phyloP scores from a whole-genome alignment of 2,797 vertebrate species.

The Crocidura indochinensis region DNA sequence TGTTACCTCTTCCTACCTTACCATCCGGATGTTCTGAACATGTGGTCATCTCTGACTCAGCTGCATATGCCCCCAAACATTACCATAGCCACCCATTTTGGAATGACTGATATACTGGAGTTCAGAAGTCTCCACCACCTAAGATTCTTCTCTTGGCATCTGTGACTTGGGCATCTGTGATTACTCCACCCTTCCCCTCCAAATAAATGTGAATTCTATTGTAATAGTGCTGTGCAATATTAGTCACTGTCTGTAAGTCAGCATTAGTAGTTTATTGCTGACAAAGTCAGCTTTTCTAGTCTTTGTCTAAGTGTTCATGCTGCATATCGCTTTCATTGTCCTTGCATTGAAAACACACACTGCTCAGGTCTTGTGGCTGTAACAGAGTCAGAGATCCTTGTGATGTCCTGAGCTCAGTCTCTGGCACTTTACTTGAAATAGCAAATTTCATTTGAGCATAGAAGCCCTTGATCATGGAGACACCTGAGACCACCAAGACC shows the following conservation, averaged over 20 bases:
- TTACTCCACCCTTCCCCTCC: background rate
- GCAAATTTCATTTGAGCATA: no score
- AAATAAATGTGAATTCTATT: background rate
- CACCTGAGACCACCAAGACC: background rate
- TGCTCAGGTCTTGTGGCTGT: background rate
- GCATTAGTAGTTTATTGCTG: no score
- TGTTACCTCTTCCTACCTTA: background rate
- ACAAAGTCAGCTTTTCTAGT: background rate
- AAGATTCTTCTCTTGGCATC: background rate
- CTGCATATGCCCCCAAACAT: background rate
- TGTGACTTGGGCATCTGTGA: background rate
- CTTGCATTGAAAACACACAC: background rate
- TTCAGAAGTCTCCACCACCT: background rate
- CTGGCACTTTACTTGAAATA: no score
- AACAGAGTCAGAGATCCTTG: background rate
- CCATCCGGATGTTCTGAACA: background rate
- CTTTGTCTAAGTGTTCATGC: background rate
- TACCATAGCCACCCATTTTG: background rate
- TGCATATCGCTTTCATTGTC: background rate
- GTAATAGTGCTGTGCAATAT: background rate
- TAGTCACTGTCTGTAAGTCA: background rate
- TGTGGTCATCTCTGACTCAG: background rate
- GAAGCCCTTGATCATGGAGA: no score
- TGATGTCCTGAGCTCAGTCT: background rate
- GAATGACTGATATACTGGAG: background rate